Percentiles rank a stretch among this genome's conserved stretches.
Conservation (phyloP, 1,140 invertebrate species). For the Drosophila murphyi region DNA sequence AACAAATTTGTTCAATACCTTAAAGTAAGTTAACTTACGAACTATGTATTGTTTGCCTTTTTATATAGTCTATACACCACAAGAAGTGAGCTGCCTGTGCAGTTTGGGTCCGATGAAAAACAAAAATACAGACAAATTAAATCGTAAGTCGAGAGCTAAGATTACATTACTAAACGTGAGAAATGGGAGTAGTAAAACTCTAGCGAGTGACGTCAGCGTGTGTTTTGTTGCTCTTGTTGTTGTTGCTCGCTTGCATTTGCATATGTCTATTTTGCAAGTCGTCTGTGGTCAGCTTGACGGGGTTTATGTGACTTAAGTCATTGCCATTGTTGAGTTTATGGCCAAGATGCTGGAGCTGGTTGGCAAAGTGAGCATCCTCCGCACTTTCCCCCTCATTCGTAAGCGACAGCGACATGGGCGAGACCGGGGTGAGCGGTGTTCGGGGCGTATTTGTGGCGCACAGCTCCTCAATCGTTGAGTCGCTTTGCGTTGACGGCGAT, state of each 20-base stretch:
- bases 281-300: conserved; percentile 49
- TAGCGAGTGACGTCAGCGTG: conserved; percentile 24
- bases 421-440: conserved; percentile 57
- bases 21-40: conserved; percentile 52
- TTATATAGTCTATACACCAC: conserved; percentile 62
- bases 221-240: conserved; percentile 24
- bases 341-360: conserved; percentile 69
- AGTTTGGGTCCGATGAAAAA: conserved; percentile 10
- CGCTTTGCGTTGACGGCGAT: conserved; percentile 64
- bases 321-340: conserved; percentile 76
- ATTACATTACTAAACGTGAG: conserved; percentile 31
- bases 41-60: conserved; percentile 37
- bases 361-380: conserved; percentile 63
- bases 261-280: conserved; percentile 61
- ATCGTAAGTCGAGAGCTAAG: conserved; percentile 38
- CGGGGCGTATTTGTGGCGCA: conserved; percentile 50
- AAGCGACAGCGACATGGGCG: conserved; percentile 65
- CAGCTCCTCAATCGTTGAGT: conserved; percentile 71
- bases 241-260: conserved; percentile 8
- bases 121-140: conserved; percentile 22
- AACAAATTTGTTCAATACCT: conserved; percentile 47
- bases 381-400: conserved; percentile 53
- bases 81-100: conserved; percentile 56
- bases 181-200: not conserved
- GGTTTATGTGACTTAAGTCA: conserved; percentile 37